Conservation (phyloP, 1,140 invertebrate species). For the Drosophila ercepeae region DNA sequence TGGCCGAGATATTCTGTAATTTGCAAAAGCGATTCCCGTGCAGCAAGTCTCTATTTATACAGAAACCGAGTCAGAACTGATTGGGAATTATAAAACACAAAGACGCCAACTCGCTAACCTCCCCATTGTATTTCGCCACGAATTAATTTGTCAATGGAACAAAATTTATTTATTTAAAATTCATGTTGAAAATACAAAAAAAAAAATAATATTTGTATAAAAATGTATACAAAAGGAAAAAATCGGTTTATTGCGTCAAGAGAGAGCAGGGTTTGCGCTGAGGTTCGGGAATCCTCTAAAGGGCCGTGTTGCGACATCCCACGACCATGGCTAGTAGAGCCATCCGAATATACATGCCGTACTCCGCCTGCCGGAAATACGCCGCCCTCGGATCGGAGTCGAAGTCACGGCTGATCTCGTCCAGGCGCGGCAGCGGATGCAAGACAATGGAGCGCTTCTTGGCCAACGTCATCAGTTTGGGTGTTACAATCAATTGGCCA, state of each 20-base stretch:
- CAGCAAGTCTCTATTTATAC: too few species aligned
- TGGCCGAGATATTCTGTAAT: too few species aligned
- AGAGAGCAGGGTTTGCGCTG: neutral
- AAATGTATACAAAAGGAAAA: neutral
- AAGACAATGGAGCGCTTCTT: constrained; percentile 98
- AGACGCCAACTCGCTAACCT: too few species aligned
- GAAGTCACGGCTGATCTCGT: constrained; percentile 97
- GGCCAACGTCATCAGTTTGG: constrained; percentile 97
- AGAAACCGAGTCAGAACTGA: too few species aligned
- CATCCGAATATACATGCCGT: constrained; percentile 99
- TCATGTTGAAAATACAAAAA: neutral
- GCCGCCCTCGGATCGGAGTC: constrained; percentile 98
- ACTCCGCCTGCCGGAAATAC: constrained; percentile 99
- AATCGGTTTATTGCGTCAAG: neutral
- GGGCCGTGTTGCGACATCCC: constrained; percentile 84
- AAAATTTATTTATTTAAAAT: neutral
- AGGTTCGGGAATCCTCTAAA: constrained; percentile 1
- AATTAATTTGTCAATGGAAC: neutral
- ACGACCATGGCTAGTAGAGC: constrained; percentile 96
- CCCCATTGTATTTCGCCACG: too few species aligned
- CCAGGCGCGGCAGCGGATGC: constrained; percentile 97
- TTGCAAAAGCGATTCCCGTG: too few species aligned
- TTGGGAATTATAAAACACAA: too few species aligned
- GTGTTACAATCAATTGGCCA: constrained; percentile 95
- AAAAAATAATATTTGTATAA: neutral